A percentile compares a stretch with the other conserved stretches of the same genome.
Conservation (phyloP, 2,113 vertebrate genomes). For the Lamprologus sp. region DNA sequence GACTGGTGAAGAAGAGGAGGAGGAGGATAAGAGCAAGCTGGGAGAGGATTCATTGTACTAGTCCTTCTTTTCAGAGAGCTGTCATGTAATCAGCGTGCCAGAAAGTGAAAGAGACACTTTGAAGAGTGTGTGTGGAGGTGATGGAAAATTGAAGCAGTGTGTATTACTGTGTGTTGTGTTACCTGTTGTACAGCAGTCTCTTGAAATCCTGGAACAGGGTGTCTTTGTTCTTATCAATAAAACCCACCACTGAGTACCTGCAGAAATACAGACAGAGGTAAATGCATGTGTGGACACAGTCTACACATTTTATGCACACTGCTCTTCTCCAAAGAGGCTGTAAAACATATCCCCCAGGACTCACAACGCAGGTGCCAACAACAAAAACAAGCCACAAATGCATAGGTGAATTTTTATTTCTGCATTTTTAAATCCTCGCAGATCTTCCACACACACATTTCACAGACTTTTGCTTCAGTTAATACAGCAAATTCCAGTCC, state of each 20-base stretch:
- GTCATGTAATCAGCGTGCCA: neutral
- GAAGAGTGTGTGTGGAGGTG: neutral
- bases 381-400: neutral
- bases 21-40: neutral
- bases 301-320: neutral
- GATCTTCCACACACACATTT: neutral
- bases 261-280: neutral
- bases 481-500: neutral
- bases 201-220: constrained; percentile 99
- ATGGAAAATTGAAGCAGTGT: neutral
- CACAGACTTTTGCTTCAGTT: neutral
- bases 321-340: neutral
- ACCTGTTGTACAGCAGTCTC: constrained; percentile 98
- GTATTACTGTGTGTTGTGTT: neutral
- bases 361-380: neutral
- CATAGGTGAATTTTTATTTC: neutral
- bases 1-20: neutral
- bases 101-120: neutral
- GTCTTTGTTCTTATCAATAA: constrained; percentile 99
- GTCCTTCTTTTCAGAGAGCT: neutral
- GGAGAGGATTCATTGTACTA: neutral
- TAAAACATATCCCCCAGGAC: neutral
- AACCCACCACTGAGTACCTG: constrained; percentile 92
- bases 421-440: neutral
- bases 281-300: neutral